Evolutionary conservation across 2,888 invertebrate genomes (phyloP).

Genomic region (Aleiodes testaceus): DNA sequence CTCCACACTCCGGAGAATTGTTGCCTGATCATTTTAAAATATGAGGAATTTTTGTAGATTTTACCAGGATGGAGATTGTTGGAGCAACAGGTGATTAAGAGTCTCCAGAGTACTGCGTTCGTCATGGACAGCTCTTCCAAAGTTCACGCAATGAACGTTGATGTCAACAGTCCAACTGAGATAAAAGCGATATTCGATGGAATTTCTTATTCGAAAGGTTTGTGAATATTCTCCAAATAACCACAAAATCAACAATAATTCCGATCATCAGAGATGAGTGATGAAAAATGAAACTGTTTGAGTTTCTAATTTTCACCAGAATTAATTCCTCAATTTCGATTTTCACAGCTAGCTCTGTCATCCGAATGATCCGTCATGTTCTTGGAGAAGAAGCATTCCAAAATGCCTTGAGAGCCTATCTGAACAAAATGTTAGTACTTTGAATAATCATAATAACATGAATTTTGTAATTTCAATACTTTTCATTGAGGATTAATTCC

Average conservation of each 20-base stretch:
- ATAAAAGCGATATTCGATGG: constrained; percentile 76
- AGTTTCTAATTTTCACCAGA: no score
- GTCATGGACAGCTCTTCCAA: constrained; percentile 70
- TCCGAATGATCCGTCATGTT: constrained; percentile 76
- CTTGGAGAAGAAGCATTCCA: constrained; percentile 73
- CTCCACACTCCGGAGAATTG: no score
- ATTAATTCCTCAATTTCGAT: neutral
- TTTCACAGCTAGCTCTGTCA: constrained; percentile 73
- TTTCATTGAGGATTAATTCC: no score
- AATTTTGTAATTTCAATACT: no score
- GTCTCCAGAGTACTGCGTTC: constrained; percentile 72
- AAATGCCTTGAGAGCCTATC: constrained; percentile 65
- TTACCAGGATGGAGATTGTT: constrained; percentile 70
- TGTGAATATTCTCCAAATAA: neutral
- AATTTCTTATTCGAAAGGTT: constrained; percentile 79
- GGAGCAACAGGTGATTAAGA: constrained; percentile 74
- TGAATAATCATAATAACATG: constrained; percentile 48
- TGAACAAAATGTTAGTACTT: constrained; percentile 60
- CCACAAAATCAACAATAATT: no score
- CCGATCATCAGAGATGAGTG: no score
- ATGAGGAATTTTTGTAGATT: constrained; percentile 40
- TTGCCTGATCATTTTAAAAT: neutral
- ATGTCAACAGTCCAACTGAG: constrained; percentile 73
- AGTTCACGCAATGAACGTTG: constrained; percentile 75
- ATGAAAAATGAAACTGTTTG: no score